A percentile compares a stretch with the other conserved stretches of the same genome.
Conservation (phyloP, 2,797 vertebrate genomes). For the Acrossocheilus fasciatus region DNA sequence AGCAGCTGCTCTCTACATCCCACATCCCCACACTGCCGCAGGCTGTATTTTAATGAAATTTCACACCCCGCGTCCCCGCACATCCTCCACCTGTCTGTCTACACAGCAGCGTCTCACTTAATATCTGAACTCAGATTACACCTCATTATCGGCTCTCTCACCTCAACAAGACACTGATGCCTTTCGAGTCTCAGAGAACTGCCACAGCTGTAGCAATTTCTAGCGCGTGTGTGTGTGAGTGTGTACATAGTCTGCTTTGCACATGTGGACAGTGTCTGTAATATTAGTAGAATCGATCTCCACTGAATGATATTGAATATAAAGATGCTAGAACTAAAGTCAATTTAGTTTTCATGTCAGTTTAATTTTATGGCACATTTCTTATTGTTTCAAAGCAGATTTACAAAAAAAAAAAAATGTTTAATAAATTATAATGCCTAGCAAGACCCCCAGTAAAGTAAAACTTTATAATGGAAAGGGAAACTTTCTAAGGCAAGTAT, state of each 20-base stretch:
- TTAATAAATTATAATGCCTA: not conserved
- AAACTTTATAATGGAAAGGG: not conserved
- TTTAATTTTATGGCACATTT: not conserved
- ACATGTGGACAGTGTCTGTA: not conserved
- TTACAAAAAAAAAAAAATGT: not conserved
- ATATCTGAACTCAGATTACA: slow-evolving; percentile 48
- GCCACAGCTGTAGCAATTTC: not conserved
- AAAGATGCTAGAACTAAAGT: not conserved
- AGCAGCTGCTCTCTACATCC: slow-evolving; percentile 19
- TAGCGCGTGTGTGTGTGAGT: not conserved
- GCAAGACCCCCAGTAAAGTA: not conserved
- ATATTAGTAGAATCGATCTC: not conserved
- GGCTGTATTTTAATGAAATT: slow-evolving; percentile 52
- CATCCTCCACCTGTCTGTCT: slow-evolving; percentile 40
- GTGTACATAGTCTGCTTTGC: not conserved
- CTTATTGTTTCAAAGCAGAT: not conserved
- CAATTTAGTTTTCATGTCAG: not conserved
- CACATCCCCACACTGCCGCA: slow-evolving; percentile 16
- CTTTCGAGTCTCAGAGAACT: slow-evolving; percentile 11
- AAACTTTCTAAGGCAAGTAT: not conserved
- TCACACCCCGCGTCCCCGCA: slow-evolving; percentile 18
- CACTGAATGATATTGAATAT: not conserved
- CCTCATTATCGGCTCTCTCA: slow-evolving; percentile 38
- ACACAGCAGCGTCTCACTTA: slow-evolving; percentile 29
- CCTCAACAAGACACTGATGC: slow-evolving; percentile 41